Evolutionary conservation across 2,888 invertebrate genomes (phyloP), one percentile per base, ranked within the genome.

Genomic region (Caenorhabditis drosophilae): DNA sequence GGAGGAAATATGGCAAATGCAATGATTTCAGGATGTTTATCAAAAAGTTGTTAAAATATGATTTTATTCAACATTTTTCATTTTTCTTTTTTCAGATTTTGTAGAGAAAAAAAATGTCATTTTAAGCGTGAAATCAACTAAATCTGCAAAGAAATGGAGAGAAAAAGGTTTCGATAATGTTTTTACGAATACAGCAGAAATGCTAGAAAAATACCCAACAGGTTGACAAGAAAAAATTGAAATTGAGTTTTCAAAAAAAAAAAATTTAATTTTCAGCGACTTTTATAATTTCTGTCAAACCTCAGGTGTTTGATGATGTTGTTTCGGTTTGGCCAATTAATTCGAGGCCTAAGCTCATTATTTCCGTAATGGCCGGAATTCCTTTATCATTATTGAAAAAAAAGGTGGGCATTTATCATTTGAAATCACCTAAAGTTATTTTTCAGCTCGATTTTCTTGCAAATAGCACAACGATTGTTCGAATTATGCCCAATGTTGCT

Each of bases 1-100:
- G 92, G 91, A 63, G 93, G 93, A 49, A 92, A 92, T 84, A 93
- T 93, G 92, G 91, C 92, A 0, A 89, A 89, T 82, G 91, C 92
- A n/a, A 90, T 93, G 75, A 89, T 89, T 12, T 87, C 88, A 74
- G 91, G 91, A 51, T 89, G 89, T 84, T 90, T 91, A 90, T 47
- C 40, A 6, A 55, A 62, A 50, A 44, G 63, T 56, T 45, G n/a
- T n/a, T n/a, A n/a, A n/a, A n/a, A n/a, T n/a, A n/a, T n/a, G n/a
- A n/a, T n/a, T n/a, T n/a, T n/a, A n/a, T n/a, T n/a, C n/a, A n/a
- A n/a, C n/a, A n/a, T n/a, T n/a, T n/a, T n/a, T n/a, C n/a, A n/a
- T n/a, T n/a, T n/a, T n/a, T n/a, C 16, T 26, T 57, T n/a, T 50
- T 61, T n/a, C 53, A 71, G 71, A 56, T 3, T 61, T 68, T 20